Percentiles rank a stretch among this genome's conserved stretches.
These are phyloP conservation scores for Corydoras sp. DNA, from an alignment of 2,113 vertebrate species.

Conservation along the genomic window DNA sequence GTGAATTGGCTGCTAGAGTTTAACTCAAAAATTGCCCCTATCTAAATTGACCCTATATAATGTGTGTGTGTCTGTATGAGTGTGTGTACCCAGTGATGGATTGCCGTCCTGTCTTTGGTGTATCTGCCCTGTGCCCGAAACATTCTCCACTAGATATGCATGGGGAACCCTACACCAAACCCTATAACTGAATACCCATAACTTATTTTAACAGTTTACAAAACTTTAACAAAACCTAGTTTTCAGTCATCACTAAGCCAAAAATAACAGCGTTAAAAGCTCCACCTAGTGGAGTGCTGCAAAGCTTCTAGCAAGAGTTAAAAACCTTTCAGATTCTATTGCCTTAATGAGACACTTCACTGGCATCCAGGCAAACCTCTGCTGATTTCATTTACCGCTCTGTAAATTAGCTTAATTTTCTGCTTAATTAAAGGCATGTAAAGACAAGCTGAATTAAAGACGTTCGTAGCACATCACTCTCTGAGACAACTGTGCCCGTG, in stretches of 20 bases:
- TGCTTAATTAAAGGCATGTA: slow-evolving; percentile 43
- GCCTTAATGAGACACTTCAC: slow-evolving; percentile 26
- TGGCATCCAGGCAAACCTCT: slow-evolving; percentile 33
- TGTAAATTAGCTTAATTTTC: slow-evolving; percentile 30
- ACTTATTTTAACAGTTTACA: no score
- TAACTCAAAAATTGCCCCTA: no score
- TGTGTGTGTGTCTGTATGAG: no score
- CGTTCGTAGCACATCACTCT: slow-evolving; percentile 3
- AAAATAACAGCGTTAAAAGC: slow-evolving; percentile 1
- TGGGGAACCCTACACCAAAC: no score
- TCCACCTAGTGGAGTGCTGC: slow-evolving; percentile 15
- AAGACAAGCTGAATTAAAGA: slow-evolving; percentile 23
- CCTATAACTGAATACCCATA: no score
- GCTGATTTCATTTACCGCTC: slow-evolving; percentile 33
- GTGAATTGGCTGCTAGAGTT: no score
- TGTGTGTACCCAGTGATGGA: no score
- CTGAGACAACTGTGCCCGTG: background rate
- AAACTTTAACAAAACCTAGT: no score
- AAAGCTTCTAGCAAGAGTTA: background rate
- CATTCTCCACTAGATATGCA: no score
- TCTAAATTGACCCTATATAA: no score
- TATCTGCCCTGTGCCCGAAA: no score
- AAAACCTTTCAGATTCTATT: slow-evolving; percentile 16
- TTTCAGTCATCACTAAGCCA: background rate
- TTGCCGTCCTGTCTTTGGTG: no score